Evolutionary conservation across 2,888 invertebrate species (phyloP).

Genomic region (Azorinus chamasolen): DNA sequence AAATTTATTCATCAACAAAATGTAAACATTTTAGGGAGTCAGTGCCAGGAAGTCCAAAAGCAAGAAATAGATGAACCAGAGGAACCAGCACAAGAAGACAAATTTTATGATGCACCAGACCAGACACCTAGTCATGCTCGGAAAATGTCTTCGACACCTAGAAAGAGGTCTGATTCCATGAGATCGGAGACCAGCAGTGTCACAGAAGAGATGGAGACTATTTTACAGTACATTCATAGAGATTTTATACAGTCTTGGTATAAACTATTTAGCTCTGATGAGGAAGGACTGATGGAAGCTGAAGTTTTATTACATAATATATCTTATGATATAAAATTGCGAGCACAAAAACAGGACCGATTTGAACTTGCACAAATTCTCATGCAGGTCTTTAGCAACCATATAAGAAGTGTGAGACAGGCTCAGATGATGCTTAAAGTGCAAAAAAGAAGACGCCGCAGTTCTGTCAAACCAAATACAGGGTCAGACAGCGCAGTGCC

Average conservation of each 20-base stretch:
- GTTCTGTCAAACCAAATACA: conserved; percentile 9
- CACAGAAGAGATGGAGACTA: conserved; percentile 19
- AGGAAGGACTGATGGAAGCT: conserved; percentile 67
- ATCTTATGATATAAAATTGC: conserved; percentile 47
- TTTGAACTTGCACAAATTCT: conserved; percentile 49
- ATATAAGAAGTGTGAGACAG: conserved; percentile 57
- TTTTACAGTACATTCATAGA: conserved; percentile 54
- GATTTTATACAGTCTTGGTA: conserved; percentile 81
- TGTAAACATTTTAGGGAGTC: too few species aligned
- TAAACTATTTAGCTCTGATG: conserved; percentile 66
- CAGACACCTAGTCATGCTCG: too few species aligned
- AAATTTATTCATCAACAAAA: too few species aligned
- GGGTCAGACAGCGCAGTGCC: conserved; percentile 9
- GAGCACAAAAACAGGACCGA: conserved; percentile 53
- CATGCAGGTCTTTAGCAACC: conserved; percentile 48
- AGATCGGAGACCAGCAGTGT: neutral
- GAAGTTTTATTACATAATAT: conserved; percentile 61
- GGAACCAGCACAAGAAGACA: neutral
- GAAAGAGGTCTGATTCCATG: too few species aligned
- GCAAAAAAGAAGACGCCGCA: conserved; percentile 39
- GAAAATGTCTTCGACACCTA: too few species aligned
- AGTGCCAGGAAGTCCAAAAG: too few species aligned
- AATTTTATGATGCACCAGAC: conserved; percentile 19
- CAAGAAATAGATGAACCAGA: too few species aligned
- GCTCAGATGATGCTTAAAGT: conserved; percentile 43